phyloP scores from a whole-genome alignment of 2,797 vertebrate genomes.

The Dipus sagitta region DNA sequence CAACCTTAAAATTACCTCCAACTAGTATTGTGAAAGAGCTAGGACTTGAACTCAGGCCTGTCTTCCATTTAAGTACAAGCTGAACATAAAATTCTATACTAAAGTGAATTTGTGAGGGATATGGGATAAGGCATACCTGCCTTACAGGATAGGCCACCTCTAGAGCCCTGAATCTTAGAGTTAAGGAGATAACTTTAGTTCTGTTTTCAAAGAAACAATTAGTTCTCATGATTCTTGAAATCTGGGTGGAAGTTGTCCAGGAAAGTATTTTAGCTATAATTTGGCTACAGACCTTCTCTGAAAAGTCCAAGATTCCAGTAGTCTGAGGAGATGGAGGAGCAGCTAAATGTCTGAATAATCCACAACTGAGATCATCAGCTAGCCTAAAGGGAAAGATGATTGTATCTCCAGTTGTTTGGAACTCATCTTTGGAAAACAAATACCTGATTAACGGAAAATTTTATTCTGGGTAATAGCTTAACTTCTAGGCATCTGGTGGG shows the following conservation, averaged over 20 bases:
- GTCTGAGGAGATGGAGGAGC: background rate
- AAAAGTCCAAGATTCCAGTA: slow-evolving; percentile 32
- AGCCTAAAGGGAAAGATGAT: slow-evolving; percentile 55
- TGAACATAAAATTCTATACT: background rate
- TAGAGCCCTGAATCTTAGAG: background rate
- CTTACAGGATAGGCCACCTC: background rate
- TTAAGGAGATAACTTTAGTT: background rate
- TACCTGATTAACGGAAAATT: slow-evolving; percentile 45
- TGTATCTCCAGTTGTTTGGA: slow-evolving; percentile 53
- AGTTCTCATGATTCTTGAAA: slow-evolving; percentile 31
- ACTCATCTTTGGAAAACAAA: slow-evolving; percentile 46
- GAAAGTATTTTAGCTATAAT: slow-evolving; percentile 50
- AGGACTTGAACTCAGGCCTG: slow-evolving; percentile 16
- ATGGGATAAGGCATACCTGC: background rate
- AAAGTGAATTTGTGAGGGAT: slow-evolving; percentile 2
- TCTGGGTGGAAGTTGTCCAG: slow-evolving; percentile 9
- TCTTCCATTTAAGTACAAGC: background rate
- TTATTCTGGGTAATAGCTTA: slow-evolving; percentile 65
- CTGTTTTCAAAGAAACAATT: slow-evolving; percentile 49
- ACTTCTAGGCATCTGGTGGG: slow-evolving; percentile 28
- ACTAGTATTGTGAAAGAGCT: background rate
- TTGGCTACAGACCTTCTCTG: background rate
- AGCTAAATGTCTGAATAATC: slow-evolving; percentile 24
- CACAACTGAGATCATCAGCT: slow-evolving; percentile 45
- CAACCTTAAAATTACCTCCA: slow-evolving; percentile 26